Percentiles rank a stretch among this genome's conserved stretches.
Evolutionary conservation across 2,797 vertebrate genomes (phyloP).

Genomic region (Moxostoma hubbsi): DNA sequence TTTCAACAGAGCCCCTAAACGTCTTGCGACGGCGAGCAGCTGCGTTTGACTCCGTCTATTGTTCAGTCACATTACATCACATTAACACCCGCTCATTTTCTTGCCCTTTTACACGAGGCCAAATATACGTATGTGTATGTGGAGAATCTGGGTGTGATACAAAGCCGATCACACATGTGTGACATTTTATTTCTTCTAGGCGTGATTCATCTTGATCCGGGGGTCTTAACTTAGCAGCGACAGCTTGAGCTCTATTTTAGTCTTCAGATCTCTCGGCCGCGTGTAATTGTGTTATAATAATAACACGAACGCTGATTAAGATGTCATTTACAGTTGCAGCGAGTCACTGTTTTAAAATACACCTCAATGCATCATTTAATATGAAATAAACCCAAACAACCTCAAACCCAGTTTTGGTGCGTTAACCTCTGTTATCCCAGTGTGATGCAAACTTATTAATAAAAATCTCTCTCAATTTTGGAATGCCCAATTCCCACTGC

Average conservation of each 20-base stretch:
- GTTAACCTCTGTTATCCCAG: neutral
- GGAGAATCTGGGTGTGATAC: slow-evolving; percentile 48
- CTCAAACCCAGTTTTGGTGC: neutral
- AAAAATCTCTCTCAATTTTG: too few species aligned
- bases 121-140: slow-evolving; percentile 16
- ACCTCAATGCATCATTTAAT: neutral
- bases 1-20: too few species aligned
- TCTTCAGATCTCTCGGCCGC: slow-evolving; percentile 7
- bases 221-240: slow-evolving; percentile 34
- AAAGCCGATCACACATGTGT: slow-evolving; percentile 51
- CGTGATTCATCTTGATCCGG: slow-evolving; percentile 49
- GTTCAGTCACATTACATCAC: slow-evolving; percentile 46
- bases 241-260: slow-evolving; percentile 52
- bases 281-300: slow-evolving; percentile 40
- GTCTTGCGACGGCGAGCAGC: neutral
- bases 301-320: slow-evolving; percentile 41
- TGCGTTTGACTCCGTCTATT: slow-evolving; percentile 15
- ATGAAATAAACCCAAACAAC: slow-evolving; percentile 2
- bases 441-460: neutral
- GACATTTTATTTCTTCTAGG: slow-evolving; percentile 47
- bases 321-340: slow-evolving; percentile 23
- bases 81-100: slow-evolving; percentile 48
- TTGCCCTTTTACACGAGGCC: slow-evolving; percentile 23
- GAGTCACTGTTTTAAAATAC: slow-evolving; percentile 14
- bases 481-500: too few species aligned